These are phyloP conservation scores for Cairina moschata DNA, from an alignment of 2,113 vertebrate genomes.

Conservation along the genomic window DNA sequence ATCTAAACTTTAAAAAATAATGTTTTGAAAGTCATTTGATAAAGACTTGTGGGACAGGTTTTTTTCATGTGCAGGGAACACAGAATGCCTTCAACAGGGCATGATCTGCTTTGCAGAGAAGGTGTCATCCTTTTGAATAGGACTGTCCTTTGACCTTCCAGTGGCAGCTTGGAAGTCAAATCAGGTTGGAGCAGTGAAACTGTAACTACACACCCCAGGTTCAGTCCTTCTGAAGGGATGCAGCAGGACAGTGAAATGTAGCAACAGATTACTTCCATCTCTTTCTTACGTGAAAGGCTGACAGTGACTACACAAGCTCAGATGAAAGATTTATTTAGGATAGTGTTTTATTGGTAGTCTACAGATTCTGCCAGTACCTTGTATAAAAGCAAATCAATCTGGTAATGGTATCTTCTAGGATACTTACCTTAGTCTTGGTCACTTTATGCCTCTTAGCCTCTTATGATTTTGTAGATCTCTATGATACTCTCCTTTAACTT, in stretches of 20 bases:
- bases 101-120: not conserved
- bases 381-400: not conserved
- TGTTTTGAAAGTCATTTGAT: not conserved
- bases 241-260: not conserved
- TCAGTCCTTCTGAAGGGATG: not conserved
- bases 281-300: not conserved
- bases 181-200: not conserved
- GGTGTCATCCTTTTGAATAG: not conserved
- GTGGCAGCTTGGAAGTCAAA: not conserved
- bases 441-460: not conserved
- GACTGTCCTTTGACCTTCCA: not conserved
- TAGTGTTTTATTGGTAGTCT: not conserved
- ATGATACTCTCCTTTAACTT: not conserved
- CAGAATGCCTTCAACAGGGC: not conserved
- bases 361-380: not conserved
- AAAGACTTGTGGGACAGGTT: not conserved
- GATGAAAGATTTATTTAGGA: not conserved
- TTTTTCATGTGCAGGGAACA: not conserved
- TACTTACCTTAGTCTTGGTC: not conserved
- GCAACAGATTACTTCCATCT: not conserved
- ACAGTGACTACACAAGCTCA: not conserved
- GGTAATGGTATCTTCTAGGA: not conserved
- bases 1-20: not conserved
- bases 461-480: not conserved
- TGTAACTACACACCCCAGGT: not conserved